A percentile compares a stretch with the other conserved stretches of the same genome.
Evolutionary conservation across 2,888 invertebrate species (phyloP).

Genomic region (Monopis laevigella): DNA sequence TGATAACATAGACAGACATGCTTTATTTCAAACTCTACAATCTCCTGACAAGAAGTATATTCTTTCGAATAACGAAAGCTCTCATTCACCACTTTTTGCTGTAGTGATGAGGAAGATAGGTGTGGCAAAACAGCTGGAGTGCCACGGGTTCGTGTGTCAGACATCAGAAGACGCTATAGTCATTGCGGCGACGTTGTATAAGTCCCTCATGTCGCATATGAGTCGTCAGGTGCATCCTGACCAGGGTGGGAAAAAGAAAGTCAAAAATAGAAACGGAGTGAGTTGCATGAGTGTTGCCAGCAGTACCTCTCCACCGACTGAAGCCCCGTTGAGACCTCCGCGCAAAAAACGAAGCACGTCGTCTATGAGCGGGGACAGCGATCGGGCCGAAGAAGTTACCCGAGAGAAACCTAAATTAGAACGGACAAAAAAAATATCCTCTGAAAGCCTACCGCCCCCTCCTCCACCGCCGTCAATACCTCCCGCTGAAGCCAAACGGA

Average conservation of each 20-base stretch:
- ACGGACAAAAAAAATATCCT: slow-evolving; percentile 67
- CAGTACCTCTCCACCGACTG: slow-evolving; percentile 54
- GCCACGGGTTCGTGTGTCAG: slow-evolving; percentile 91
- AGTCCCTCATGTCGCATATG: slow-evolving; percentile 86
- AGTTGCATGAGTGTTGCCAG: slow-evolving; percentile 81
- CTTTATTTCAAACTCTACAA: slow-evolving; percentile 69
- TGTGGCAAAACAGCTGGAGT: slow-evolving; percentile 82
- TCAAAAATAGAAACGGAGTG: slow-evolving; percentile 76
- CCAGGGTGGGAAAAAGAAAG: slow-evolving; percentile 57
- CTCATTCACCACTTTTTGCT: slow-evolving; percentile 86
- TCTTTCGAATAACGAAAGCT: slow-evolving; percentile 65
- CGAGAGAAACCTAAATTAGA: slow-evolving; percentile 59
- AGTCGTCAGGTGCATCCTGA: slow-evolving; percentile 63
- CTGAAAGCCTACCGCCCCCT: slow-evolving; percentile 62
- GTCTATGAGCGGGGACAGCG: slow-evolving; percentile 70
- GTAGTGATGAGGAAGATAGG: slow-evolving; percentile 88
- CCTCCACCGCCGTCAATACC: slow-evolving; percentile 35
- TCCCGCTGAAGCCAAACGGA: slow-evolving; percentile 48
- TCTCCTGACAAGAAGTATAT: slow-evolving; percentile 65
- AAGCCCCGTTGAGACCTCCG: slow-evolving; percentile 74
- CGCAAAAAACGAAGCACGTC: slow-evolving; percentile 77
- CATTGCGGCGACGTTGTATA: slow-evolving; percentile 90
- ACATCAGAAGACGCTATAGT: slow-evolving; percentile 91
- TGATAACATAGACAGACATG: slow-evolving; percentile 78
- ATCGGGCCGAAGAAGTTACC: slow-evolving; percentile 61